Evolutionary conservation across 1,140 invertebrate species (phyloP).

Genomic region (Meloidogyne chitwoodi): DNA sequence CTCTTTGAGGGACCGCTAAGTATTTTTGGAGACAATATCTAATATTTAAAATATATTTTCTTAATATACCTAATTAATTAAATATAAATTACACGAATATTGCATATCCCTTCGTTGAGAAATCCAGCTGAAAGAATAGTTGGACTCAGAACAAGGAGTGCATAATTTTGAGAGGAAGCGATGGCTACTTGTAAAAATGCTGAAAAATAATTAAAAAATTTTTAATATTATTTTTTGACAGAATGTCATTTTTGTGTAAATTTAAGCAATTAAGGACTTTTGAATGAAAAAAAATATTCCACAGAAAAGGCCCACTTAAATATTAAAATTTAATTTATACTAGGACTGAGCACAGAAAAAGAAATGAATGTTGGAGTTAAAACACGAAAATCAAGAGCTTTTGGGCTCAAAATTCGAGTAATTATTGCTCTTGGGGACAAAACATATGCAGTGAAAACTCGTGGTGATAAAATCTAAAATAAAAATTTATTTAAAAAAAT

Average conservation of each 20-base stretch:
- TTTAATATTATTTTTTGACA: too few relatives aligned
- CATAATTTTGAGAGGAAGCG: conserved; percentile 10
- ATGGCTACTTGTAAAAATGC: neutral
- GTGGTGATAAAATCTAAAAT: conserved; percentile 4
- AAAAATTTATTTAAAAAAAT: neutral
- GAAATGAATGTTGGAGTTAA: neutral
- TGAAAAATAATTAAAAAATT: conserved; percentile 10
- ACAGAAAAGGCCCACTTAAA: too few relatives aligned
- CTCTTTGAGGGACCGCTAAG: neutral
- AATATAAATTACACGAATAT: conserved; percentile 9
- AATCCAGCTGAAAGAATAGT: conserved; percentile 16
- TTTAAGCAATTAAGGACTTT: too few relatives aligned
- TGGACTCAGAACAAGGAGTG: conserved; percentile 11
- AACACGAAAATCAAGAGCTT: conserved; percentile 11
- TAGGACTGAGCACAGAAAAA: conserved; percentile 23
- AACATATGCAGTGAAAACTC: conserved; percentile 16
- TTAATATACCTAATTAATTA: neutral
- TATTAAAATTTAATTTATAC: conserved; percentile 5
- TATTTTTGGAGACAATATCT: neutral
- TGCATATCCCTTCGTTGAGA: conserved; percentile 4
- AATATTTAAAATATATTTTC: neutral
- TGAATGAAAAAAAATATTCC: too few relatives aligned
- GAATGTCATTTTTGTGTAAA: too few relatives aligned
- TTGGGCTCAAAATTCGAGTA: conserved; percentile 8
- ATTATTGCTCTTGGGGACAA: conserved; percentile 14